A percentile compares a stretch with the other conserved stretches of the same genome.
Evolutionary conservation across 2,888 invertebrate species (phyloP).

Genomic region (Fragum fragum): DNA sequence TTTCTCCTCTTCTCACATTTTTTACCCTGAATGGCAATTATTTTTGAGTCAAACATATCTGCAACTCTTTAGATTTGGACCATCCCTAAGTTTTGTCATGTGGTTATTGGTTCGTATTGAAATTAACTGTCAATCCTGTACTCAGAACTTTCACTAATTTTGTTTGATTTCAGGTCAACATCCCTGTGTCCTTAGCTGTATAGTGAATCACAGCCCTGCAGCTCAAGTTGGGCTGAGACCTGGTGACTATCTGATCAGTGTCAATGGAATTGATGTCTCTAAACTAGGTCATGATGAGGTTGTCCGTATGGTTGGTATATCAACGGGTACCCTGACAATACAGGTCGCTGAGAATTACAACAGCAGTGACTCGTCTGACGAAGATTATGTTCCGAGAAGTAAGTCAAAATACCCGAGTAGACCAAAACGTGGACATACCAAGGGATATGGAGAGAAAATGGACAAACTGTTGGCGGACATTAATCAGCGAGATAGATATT

Average conservation of each 20-base stretch:
- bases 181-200: conserved; percentile 97
- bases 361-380: conserved; percentile 93
- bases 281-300: conserved; percentile 97
- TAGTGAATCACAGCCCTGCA: conserved; percentile 96
- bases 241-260: conserved; percentile 96
- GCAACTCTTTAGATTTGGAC: too few species aligned
- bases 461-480: conserved; percentile 70
- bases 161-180: conserved; percentile 91
- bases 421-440: conserved; percentile 40
- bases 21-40: too few species aligned
- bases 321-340: conserved; percentile 89
- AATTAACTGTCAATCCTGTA: too few species aligned
- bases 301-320: conserved; percentile 95
- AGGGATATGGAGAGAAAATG: conserved; percentile 57
- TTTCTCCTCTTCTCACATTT: too few species aligned
- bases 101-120: too few species aligned
- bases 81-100: too few species aligned
- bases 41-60: too few species aligned
- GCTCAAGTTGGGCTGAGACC: conserved; percentile 96
- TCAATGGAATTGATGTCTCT: conserved; percentile 96
- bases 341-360: conserved; percentile 90
- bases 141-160: too few species aligned
- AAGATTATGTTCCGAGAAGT: conserved; percentile 87
- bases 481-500: conserved; percentile 69
- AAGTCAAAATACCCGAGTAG: conserved; percentile 85